Percentiles rank a stretch among this genome's conserved stretches.
Evolutionary conservation across 1,140 invertebrate species (phyloP).

Genomic region (Venturia canescens): DNA sequence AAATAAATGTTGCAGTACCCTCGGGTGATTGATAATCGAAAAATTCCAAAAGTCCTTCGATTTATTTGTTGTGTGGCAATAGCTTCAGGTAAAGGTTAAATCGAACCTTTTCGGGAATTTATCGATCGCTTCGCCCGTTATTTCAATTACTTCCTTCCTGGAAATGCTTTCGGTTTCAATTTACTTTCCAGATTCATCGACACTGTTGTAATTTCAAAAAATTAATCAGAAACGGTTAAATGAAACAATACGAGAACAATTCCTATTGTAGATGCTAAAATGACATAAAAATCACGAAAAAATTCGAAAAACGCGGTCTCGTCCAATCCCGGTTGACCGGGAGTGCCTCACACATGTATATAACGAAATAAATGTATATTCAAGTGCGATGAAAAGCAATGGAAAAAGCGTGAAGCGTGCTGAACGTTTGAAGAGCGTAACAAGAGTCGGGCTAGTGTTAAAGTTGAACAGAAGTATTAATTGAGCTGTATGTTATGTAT

Average conservation of each 20-base stretch:
- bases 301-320: neutral
- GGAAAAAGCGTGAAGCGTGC: neutral
- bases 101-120: too few relatives aligned
- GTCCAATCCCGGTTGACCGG: neutral
- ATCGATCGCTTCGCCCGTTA: too few relatives aligned
- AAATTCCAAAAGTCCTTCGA: too few relatives aligned
- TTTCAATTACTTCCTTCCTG: too few relatives aligned
- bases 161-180: too few relatives aligned
- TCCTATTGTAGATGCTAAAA: neutral
- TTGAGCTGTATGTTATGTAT: constrained; percentile 71
- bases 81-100: too few relatives aligned
- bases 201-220: too few relatives aligned
- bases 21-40: too few relatives aligned
- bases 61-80: too few relatives aligned
- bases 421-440: constrained; percentile 18
- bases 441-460: constrained; percentile 61
- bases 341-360: neutral
- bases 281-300: neutral
- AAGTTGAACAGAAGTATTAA: constrained; percentile 73
- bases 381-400: neutral
- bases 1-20: too few relatives aligned
- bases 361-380: neutral
- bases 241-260: neutral
- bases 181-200: too few relatives aligned
- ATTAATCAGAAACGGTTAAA: too few relatives aligned